Percentiles rank a stretch among this genome's conserved stretches.
Evolutionary conservation across 2,113 vertebrate species (phyloP).

Genomic region (Orientallactaga bullata): DNA sequence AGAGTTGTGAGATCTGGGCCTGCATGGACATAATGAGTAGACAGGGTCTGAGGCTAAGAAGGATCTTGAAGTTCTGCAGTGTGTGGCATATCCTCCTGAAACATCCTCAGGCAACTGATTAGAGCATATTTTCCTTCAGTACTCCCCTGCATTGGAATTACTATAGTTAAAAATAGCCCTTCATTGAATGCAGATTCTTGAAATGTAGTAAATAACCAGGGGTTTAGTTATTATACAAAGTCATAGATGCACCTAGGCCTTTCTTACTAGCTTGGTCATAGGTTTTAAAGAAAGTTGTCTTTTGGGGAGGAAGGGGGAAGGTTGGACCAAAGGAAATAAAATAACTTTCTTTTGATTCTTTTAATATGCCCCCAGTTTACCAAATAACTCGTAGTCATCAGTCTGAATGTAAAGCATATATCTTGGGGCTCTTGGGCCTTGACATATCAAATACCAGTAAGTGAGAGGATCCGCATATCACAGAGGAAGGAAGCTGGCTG

Average conservation of each 20-base stretch:
- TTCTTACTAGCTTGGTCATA: not conserved
- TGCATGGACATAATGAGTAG: not conserved
- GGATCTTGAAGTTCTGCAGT: not conserved
- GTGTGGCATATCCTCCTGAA: not conserved
- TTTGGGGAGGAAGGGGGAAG: not conserved
- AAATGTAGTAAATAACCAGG: conserved; percentile 52
- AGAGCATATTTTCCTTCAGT: not conserved
- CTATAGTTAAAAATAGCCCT: not conserved
- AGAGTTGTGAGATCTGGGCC: not conserved
- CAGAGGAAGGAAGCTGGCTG: not conserved
- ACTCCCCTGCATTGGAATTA: not conserved
- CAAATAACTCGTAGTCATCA: conserved; percentile 52
- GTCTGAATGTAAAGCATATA: conserved; percentile 34
- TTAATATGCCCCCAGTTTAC: conserved; percentile 46
- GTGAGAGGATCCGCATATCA: not conserved
- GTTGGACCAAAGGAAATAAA: conserved; percentile 33
- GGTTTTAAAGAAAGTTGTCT: conserved; percentile 22
- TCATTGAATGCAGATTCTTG: conserved; percentile 40
- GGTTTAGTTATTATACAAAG: conserved; percentile 35
- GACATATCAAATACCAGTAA: not conserved
- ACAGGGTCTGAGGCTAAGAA: not conserved
- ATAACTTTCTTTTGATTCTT: conserved; percentile 42
- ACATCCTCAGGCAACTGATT: not conserved
- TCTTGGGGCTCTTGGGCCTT: conserved; percentile 11
- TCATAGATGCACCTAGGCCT: not conserved